Evolutionary conservation across 2,888 invertebrate species (phyloP).

Genomic region (Drosophila mulleri): DNA sequence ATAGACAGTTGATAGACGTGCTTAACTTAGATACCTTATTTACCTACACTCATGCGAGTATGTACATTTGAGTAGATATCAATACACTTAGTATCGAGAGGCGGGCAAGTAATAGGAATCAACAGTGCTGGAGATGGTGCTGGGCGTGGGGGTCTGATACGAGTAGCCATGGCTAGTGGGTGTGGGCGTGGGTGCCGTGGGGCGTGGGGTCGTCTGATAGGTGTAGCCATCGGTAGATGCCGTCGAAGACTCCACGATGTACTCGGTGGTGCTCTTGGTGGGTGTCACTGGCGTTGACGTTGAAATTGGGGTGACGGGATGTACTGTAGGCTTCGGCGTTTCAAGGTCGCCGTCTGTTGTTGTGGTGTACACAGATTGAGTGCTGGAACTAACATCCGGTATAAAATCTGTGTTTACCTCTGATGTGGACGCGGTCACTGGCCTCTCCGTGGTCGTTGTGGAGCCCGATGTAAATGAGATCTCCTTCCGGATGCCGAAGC

Average conservation of each 20-base stretch:
- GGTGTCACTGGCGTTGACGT: slow-evolving; percentile 56
- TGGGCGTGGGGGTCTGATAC: slow-evolving; percentile 36
- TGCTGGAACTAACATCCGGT: slow-evolving; percentile 63
- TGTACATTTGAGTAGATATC: slow-evolving; percentile 9
- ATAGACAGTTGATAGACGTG: slow-evolving; percentile 9
- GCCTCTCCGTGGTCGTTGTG: slow-evolving; percentile 52
- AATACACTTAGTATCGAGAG: slow-evolving; percentile 20
- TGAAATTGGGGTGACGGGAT: slow-evolving; percentile 58
- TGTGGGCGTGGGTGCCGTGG: slow-evolving; percentile 13
- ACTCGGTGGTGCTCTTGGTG: slow-evolving; percentile 49
- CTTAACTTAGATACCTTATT: slow-evolving; percentile 15
- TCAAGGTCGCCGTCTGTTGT: slow-evolving; percentile 62
- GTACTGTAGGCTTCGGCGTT: slow-evolving; percentile 72
- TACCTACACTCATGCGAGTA: slow-evolving; percentile 23
- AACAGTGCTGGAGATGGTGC: slow-evolving; percentile 18
- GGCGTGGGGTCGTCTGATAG: slow-evolving; percentile 9
- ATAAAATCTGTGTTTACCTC: slow-evolving; percentile 75
- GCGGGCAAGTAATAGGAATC: slow-evolving; percentile 44
- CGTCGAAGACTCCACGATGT: slow-evolving; percentile 12
- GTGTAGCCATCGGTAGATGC: slow-evolving; percentile 11
- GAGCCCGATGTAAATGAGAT: slow-evolving; percentile 35
- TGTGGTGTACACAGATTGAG: slow-evolving; percentile 71
- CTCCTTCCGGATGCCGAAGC: slow-evolving; percentile 53
- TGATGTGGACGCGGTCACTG: slow-evolving; percentile 52
- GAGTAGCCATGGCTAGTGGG: slow-evolving; percentile 41